Evolutionary conservation across 2,888 invertebrate genomes (phyloP), one percentile per base, ranked within the genome.

Genomic region (Leptarthrus brevirostris): DNA sequence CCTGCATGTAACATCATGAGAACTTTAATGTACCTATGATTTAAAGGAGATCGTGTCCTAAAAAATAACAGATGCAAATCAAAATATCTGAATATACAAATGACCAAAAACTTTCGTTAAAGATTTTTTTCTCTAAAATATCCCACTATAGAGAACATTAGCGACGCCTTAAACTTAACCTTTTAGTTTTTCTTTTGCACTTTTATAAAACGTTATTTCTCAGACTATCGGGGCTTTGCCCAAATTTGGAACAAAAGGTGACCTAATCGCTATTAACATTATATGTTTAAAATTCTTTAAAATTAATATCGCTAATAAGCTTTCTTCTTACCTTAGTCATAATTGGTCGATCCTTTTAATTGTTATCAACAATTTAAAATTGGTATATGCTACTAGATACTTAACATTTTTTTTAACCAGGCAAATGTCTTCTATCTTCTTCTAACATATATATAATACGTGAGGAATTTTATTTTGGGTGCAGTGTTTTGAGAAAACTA

Each of bases 291-390:
- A 6, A 24, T 54, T 22, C 26, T 81, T 83, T 81, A 82, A 79
- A 83, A 81, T 83, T 84, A 83, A 80, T 84, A 84, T 84, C 84
- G 84, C 84, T 84, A 83, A 82, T 81, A 83, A 83, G 83, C 84
- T 82, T 81, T 74, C 74, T 58, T 74, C 54, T 72, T 70, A 77
- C 77, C 74, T 76, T 77, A 66, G 24, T 77, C 75, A 78, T 78
- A 73, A 77, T 74, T 72, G 76, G 74, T 76, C 77, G 61, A 53
- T 73, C n/a, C n/a, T 71, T 71, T 52, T 49, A 49, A 49, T 61
- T 61, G 18, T 61, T 61, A 12, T 61, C 40, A 61, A 5, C 20
- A 20, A 61, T 34, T 30, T 24, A 61, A 47, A 61, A 22, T 40
- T 40, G 0, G 26, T 54, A 22, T 53, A 40, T 61, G 40, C 18